phyloP scores from a whole-genome alignment of 2,888 invertebrate species.

The Napeogenes sylphis region DNA sequence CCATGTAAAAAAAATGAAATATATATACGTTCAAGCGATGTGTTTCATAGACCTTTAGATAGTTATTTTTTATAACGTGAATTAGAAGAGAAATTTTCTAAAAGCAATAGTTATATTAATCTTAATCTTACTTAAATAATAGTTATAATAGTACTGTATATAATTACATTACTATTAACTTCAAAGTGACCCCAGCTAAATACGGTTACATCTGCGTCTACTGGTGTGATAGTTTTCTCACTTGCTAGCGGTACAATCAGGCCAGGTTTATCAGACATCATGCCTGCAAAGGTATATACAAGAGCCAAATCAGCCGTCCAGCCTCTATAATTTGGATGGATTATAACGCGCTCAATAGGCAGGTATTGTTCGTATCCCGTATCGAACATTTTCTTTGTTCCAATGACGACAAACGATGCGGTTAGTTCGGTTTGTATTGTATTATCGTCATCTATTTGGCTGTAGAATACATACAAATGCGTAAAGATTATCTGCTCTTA shows the following conservation, averaged over 20 bases:
- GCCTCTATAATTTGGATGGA: constrained; percentile 45
- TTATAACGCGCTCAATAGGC: constrained; percentile 53
- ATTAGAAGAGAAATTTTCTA: too few relatives aligned
- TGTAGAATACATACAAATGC: constrained; percentile 26
- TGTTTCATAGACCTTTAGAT: too few relatives aligned
- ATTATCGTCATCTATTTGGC: constrained; percentile 24
- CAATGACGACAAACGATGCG: constrained; percentile 55
- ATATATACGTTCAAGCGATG: too few relatives aligned
- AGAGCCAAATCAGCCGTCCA: constrained; percentile 55
- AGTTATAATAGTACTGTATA: neutral
- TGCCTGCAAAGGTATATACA: constrained; percentile 53
- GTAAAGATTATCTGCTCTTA: neutral
- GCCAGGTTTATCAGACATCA: constrained; percentile 55
- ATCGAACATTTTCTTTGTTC: constrained; percentile 54
- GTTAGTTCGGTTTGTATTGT: constrained; percentile 46
- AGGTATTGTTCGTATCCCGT: constrained; percentile 58
- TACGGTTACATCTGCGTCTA: constrained; percentile 49
- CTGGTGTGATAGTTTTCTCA: constrained; percentile 38
- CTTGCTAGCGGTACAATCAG: constrained; percentile 43
- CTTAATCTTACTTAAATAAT: neutral
- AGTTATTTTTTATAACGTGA: too few relatives aligned
- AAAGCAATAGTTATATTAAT: too few relatives aligned
- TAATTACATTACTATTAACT: neutral
- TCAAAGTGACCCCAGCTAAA: constrained; percentile 43
- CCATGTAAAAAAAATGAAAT: too few relatives aligned